A percentile compares a stretch with the other conserved stretches of the same genome.
Evolutionary conservation across 2,797 vertebrate species (phyloP).

Genomic region (Pristis pectinata): DNA sequence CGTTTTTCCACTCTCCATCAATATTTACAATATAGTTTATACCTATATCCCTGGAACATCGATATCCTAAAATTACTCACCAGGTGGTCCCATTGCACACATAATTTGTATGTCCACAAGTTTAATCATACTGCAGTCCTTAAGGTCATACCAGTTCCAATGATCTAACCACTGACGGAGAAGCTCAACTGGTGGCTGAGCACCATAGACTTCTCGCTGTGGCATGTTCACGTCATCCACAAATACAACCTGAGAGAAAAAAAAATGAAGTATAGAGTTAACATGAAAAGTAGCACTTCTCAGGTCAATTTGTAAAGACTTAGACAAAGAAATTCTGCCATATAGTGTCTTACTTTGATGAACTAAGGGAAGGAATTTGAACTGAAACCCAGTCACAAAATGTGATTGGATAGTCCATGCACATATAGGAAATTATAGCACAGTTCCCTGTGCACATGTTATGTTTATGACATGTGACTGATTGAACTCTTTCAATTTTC

Average conservation of each 20-base stretch:
- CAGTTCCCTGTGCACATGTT: no score
- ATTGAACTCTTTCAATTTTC: no score
- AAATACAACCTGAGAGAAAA: conserved; percentile 70
- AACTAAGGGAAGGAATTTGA: no score
- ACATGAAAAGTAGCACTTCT: not conserved
- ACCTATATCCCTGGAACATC: not conserved
- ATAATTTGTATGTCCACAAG: conserved; percentile 78
- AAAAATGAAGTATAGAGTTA: not conserved
- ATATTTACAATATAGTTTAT: not conserved
- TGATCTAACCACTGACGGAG: conserved; percentile 87
- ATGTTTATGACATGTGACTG: no score
- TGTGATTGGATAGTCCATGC: no score
- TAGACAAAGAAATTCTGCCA: not conserved
- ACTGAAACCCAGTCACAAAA: no score
- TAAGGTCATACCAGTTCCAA: conserved; percentile 86
- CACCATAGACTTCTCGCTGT: conserved; percentile 77
- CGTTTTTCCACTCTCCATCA: not conserved
- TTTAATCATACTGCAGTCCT: conserved; percentile 75
- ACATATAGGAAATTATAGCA: no score
- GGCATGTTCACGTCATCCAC: conserved; percentile 94
- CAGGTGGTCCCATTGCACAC: conserved; percentile 86
- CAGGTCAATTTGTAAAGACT: not conserved
- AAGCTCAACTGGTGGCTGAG: conserved; percentile 84
- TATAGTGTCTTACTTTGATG: not conserved
- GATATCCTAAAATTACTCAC: conserved; percentile 51